phyloP scores from a whole-genome alignment of 2,888 invertebrate species.

The Trichogramma dendrolimi region DNA sequence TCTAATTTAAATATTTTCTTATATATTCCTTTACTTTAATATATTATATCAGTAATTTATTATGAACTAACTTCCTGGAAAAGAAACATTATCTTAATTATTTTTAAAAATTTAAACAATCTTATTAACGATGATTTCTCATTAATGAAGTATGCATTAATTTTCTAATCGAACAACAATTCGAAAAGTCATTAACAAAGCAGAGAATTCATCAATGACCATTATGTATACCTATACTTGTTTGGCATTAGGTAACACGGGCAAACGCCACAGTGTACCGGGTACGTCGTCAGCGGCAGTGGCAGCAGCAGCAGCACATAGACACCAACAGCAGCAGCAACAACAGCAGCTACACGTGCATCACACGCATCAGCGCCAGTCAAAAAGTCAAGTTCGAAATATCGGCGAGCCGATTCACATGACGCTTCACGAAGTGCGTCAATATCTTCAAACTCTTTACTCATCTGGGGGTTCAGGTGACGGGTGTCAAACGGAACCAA shows the following conservation, averaged over 20 bases:
- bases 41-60: background rate
- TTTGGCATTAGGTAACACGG: conserved; percentile 36
- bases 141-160: background rate
- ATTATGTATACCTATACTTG: background rate
- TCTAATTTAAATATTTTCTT: background rate
- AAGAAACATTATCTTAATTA: background rate
- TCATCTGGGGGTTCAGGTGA: conserved; percentile 68
- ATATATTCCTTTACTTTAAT: background rate
- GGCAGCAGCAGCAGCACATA: conserved; percentile 7
- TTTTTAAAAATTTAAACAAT: background rate
- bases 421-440: conserved; percentile 79
- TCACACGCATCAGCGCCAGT: conserved; percentile 37
- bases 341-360: conserved; percentile 20
- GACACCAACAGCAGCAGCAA: conserved; percentile 17
- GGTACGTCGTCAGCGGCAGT: conserved; percentile 57
- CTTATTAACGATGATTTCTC: background rate
- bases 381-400: conserved; percentile 58
- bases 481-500: conserved; percentile 37
- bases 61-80: background rate
- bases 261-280: conserved; percentile 68
- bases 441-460: conserved; percentile 77
- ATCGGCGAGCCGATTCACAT: conserved; percentile 75
- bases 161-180: background rate
- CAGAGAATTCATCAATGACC: background rate
- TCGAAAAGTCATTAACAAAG: background rate